A percentile compares a stretch with the other conserved stretches of the same genome.
phyloP scores from a whole-genome alignment of 2,797 vertebrate genomes.

The Eulemur mongoz region DNA sequence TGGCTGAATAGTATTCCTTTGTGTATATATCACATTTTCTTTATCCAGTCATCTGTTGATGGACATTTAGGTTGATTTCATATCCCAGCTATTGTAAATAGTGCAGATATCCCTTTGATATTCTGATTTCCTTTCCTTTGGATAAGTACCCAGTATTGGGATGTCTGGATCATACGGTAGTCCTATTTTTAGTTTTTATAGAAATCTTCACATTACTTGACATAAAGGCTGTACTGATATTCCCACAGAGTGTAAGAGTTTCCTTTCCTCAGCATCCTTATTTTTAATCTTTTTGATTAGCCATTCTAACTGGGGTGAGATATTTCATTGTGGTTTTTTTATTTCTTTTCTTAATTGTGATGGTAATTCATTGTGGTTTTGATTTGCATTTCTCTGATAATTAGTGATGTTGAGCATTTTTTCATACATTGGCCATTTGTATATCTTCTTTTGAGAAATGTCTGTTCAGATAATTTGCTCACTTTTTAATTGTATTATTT shows the following conservation, averaged over 20 bases:
- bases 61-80: background rate
- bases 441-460: background rate
- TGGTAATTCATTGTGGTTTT: background rate
- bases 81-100: background rate
- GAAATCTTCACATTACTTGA: background rate
- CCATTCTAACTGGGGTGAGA: background rate
- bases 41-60: background rate
- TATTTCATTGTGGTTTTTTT: background rate
- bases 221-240: background rate
- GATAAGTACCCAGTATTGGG: background rate
- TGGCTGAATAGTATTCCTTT: background rate
- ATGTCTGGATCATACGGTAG: background rate
- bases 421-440: background rate
- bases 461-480: background rate
- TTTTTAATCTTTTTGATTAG: background rate
- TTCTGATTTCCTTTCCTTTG: background rate
- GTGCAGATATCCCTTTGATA: background rate
- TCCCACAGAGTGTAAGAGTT: background rate
- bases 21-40: background rate
- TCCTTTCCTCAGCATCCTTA: background rate
- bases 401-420: background rate
- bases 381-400: background rate
- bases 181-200: background rate
- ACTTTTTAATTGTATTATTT: background rate
- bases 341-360: background rate